These are phyloP conservation scores for Hydrolagus colliei DNA, from an alignment of 2,797 vertebrate species.

Conservation along the genomic window DNA sequence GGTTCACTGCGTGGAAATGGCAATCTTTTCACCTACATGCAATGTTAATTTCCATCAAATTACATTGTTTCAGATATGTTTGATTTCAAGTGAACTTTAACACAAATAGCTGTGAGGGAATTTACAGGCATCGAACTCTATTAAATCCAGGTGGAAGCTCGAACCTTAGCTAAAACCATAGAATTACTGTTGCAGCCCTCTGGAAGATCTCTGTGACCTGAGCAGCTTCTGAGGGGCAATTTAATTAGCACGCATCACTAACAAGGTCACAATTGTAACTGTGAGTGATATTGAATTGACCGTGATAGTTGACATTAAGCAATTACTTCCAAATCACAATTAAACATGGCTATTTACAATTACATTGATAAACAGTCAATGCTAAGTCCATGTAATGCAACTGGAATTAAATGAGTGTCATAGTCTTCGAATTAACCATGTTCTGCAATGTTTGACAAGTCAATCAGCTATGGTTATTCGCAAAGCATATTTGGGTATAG, in stretches of 20 bases:
- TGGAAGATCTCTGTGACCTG: not conserved
- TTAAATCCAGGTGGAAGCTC: slow-evolving; percentile 5
- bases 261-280: not conserved
- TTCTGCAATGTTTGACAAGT: not conserved
- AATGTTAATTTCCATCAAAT: not conserved
- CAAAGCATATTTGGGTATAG: slow-evolving; percentile 11
- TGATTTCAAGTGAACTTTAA: not conserved
- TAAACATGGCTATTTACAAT: not conserved
- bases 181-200: not conserved
- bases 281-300: slow-evolving; percentile 6
- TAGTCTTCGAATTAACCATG: not conserved
- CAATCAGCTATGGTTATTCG: not conserved
- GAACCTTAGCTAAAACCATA: not conserved
- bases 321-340: not conserved
- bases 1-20: not conserved
- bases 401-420: not conserved
- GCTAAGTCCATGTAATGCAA: not conserved
- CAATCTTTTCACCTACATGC: not conserved
- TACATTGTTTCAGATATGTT: not conserved
- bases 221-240: not conserved
- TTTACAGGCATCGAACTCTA: not conserved
- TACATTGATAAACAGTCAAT: not conserved
- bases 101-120: slow-evolving; percentile 8
- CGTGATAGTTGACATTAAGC: not conserved
- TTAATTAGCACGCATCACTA: not conserved